Evolutionary conservation across 2,888 invertebrate genomes (phyloP).

Genomic region (Eilema sororculum): DNA sequence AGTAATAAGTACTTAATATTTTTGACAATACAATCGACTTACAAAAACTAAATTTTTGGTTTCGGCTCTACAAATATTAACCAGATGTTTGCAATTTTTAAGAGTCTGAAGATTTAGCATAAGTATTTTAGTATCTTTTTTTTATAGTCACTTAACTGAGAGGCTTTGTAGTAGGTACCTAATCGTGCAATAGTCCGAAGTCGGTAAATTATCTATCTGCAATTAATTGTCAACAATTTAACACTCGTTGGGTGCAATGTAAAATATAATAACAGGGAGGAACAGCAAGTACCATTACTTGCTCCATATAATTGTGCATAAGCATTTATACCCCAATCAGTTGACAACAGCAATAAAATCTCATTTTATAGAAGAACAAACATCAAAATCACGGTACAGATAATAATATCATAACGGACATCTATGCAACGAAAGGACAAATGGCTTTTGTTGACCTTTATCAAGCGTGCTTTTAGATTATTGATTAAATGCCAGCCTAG

Average conservation of each 20-base stretch:
- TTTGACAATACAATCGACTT: background rate
- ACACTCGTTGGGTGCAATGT: background rate
- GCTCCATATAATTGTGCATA: background rate
- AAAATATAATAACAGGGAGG: background rate
- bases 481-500: conserved; percentile 29
- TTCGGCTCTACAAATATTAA: background rate
- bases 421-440: conserved; percentile 13
- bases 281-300: too few species aligned
- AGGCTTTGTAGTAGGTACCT: background rate
- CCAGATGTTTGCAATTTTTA: background rate
- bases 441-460: conserved; percentile 18
- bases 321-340: background rate
- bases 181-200: too few species aligned
- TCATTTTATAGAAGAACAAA: background rate
- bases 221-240: background rate
- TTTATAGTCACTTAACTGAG: background rate
- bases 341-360: background rate
- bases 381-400: too few species aligned
- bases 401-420: too few species aligned
- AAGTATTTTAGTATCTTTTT: too few species aligned
- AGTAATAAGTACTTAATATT: conserved; percentile 33
- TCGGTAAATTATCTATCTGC: background rate
- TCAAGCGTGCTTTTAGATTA: conserved; percentile 2
- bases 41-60: background rate
- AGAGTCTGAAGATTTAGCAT: background rate